phyloP scores from a whole-genome alignment of 2,888 invertebrate species.

The Aquatica leii region DNA sequence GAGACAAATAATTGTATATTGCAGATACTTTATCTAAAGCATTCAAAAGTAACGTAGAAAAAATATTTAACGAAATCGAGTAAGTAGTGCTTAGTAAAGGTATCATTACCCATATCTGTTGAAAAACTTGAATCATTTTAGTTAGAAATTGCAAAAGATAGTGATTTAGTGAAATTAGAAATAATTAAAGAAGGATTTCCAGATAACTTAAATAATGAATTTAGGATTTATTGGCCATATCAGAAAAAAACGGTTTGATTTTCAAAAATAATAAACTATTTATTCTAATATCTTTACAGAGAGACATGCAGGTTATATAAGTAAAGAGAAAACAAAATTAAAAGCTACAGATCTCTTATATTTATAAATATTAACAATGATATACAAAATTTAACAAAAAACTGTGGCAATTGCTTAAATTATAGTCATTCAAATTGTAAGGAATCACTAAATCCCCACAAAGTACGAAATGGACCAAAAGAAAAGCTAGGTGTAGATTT shows the following conservation, averaged over 20 bases:
- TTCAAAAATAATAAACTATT: background rate
- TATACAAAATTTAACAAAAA: too few species aligned
- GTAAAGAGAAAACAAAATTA: background rate
- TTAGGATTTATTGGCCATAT: background rate
- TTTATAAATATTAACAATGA: background rate
- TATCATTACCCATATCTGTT: slow-evolving; percentile 1
- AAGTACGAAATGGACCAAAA: background rate
- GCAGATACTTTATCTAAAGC: slow-evolving; percentile 5
- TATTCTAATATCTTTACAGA: background rate
- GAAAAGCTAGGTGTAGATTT: background rate
- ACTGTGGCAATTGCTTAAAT: background rate
- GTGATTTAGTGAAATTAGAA: background rate
- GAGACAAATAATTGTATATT: background rate
- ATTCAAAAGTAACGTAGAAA: background rate
- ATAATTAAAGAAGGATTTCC: background rate
- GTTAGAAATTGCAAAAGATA: background rate
- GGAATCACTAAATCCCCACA: background rate
- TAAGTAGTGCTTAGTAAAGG: background rate
- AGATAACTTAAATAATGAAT: background rate
- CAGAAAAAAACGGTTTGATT: background rate
- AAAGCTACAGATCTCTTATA: too few species aligned
- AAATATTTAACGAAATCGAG: background rate
- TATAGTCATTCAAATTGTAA: too few species aligned
- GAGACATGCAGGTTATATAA: background rate
- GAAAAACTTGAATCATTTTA: background rate